A percentile compares a stretch with the other conserved stretches of the same genome.
Conservation (phyloP, 1,140 invertebrate genomes). For the Saxidomus purpurata region DNA sequence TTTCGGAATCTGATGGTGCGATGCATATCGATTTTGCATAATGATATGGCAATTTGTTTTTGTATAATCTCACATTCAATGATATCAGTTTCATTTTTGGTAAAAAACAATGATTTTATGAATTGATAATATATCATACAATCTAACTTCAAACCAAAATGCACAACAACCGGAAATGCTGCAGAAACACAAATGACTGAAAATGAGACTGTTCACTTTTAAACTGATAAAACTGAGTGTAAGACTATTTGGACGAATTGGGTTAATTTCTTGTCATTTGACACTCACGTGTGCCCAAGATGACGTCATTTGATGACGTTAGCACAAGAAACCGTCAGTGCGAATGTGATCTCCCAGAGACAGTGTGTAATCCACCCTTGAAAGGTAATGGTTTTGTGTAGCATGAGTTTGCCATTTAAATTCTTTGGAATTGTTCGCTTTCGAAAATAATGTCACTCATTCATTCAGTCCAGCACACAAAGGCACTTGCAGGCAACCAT, state of each 20-base stretch:
- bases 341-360: conserved; percentile 61
- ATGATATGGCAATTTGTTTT: conserved; percentile 50
- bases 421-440: conserved; percentile 56
- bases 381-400: conserved; percentile 49
- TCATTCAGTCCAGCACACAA: conserved; percentile 57
- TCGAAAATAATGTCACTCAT: conserved; percentile 20
- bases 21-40: conserved; percentile 55
- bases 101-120: conserved; percentile 15
- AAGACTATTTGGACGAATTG: conserved; percentile 47
- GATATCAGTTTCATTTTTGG: conserved; percentile 6
- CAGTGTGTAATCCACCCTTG: conserved; percentile 56
- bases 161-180: conserved; percentile 51
- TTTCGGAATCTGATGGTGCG: conserved; percentile 42
- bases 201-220: neutral
- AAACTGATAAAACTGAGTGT: conserved; percentile 32
- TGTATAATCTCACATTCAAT: conserved; percentile 38
- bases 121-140: conserved; percentile 16
- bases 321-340: conserved; percentile 38
- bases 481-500: conserved; percentile 45
- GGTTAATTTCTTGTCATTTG: conserved; percentile 9
- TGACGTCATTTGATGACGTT: conserved; percentile 66
- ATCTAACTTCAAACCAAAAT: conserved; percentile 51
- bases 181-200: conserved; percentile 15
- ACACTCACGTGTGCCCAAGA: conserved; percentile 9
- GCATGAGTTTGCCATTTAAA: conserved; percentile 55